Base-by-base conservation (phyloP, 2,888 invertebrate species). In the Meandrusa payeni region DNA sequence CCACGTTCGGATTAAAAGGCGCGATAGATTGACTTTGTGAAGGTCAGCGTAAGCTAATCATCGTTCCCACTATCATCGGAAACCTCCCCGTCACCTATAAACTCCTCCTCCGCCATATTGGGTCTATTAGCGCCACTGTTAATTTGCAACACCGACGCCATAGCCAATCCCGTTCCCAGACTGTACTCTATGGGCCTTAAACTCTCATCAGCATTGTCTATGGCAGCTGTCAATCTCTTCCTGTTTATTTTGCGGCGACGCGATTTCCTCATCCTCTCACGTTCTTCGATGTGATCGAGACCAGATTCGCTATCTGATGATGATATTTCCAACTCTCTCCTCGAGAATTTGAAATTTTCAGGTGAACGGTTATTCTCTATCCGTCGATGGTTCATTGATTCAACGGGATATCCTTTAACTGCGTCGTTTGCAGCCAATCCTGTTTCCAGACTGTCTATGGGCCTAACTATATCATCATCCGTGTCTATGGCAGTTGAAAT, bases 21-120 rank as follows among this genome's bases (percentile, higher is more conserved):
- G n/a, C n/a, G n/a, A n/a, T n/a, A n/a, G n/a, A n/a, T n/a, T n/a
- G n/a, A n/a, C n/a, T n/a, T n/a, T n/a, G n/a, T n/a, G n/a, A n/a
- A n/a, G n/a, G n/a, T n/a, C n/a, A n/a, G n/a, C n/a, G n/a, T n/a
- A n/a, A n/a, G n/a, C n/a, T n/a, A n/a, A 36, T 80, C 83, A 50
- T 88, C 87, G 42, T 88, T 81, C 0, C 88, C 88, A 48, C 87
- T 88, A 32, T 88, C 88, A n/a, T 69, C 59, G 0, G 86, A 86
- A 0, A 87, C 82, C 33, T 88, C 85, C 0, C 88, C 88, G 19
- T 82, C 76, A 0, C 86, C 88, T n/a, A 73, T 64, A 54, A 86
- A 88, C 0, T 85, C 76, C 13, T 87, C 86, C 41, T 88, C 88
- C 0, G 59, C 66, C 60, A 79, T 66, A 50, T 61, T 64, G 0